phyloP scores from a whole-genome alignment of 2,888 invertebrate genomes.

The Hirudinaria manillensis region DNA sequence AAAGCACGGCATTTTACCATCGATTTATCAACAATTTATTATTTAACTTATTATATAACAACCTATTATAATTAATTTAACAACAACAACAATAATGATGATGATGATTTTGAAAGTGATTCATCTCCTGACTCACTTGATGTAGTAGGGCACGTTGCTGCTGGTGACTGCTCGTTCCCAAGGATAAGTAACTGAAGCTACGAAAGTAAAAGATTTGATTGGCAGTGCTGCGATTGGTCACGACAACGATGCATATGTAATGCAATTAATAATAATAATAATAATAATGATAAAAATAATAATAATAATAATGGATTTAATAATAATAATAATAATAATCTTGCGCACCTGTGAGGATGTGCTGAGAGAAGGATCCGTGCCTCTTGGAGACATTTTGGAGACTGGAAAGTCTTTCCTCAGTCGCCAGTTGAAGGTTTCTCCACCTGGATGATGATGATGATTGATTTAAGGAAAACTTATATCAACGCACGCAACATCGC shows the following conservation, averaged over 20 bases:
- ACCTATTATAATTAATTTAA: too few relatives aligned
- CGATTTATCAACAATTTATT: too few relatives aligned
- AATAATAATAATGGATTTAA: background rate
- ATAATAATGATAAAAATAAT: background rate
- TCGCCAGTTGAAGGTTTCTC: conserved; percentile 76
- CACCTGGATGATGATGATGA: conserved; percentile 60
- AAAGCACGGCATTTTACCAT: background rate
- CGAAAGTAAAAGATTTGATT: too few relatives aligned
- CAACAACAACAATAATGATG: too few relatives aligned
- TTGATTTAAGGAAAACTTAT: background rate
- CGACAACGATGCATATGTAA: background rate
- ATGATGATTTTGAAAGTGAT: too few relatives aligned
- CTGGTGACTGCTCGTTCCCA: conserved; percentile 96
- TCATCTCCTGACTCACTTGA: conserved; percentile 71
- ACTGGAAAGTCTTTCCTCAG: conserved; percentile 71
- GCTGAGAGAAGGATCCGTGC: conserved; percentile 65
- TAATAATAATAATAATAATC: background rate
- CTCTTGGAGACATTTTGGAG: conserved; percentile 75
- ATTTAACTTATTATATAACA: too few relatives aligned
- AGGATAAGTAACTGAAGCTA: conserved; percentile 39
- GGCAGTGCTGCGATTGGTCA: conserved; percentile 13
- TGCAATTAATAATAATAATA: conserved; percentile 3
- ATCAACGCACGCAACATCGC: background rate
- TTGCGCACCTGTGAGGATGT: conserved; percentile 52
- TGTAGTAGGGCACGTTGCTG: conserved; percentile 98